phyloP scores from a whole-genome alignment of 2,797 vertebrate species.

The Anguilla pacifica region DNA sequence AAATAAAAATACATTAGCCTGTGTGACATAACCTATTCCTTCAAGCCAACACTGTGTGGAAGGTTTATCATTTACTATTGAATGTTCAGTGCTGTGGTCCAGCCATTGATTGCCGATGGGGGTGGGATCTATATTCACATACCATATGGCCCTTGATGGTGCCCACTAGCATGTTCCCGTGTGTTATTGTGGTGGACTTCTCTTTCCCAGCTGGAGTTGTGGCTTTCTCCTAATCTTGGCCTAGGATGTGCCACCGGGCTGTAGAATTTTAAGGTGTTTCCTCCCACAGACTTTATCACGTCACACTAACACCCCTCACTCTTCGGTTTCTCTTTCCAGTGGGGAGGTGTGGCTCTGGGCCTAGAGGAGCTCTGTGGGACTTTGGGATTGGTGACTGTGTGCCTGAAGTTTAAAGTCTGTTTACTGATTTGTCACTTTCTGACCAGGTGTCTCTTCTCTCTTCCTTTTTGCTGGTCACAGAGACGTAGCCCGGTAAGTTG shows the following conservation, averaged over 20 bases:
- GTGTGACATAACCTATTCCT: background rate
- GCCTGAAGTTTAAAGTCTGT: slow-evolving; percentile 55
- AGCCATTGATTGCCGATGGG: background rate
- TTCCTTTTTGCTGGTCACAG: slow-evolving; percentile 98
- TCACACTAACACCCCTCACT: background rate
- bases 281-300: background rate
- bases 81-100: background rate
- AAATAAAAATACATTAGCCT: background rate
- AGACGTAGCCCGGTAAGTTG: slow-evolving; percentile 97
- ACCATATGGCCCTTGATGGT: background rate
- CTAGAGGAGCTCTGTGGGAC: background rate
- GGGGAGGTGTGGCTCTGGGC: background rate
- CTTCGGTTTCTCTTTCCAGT: slow-evolving; percentile 22
- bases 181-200: background rate
- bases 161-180: background rate
- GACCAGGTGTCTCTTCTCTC: slow-evolving; percentile 99
- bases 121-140: background rate
- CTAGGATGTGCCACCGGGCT: background rate
- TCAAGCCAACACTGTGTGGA: background rate
- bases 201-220: background rate
- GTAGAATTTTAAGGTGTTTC: background rate
- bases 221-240: background rate
- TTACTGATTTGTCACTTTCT: slow-evolving; percentile 93
- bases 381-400: slow-evolving; percentile 22
- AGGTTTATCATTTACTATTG: background rate